These are phyloP conservation scores for Neopelma chrysocephalum DNA, from an alignment of 2,797 vertebrate genomes.

Conservation along the genomic window DNA sequence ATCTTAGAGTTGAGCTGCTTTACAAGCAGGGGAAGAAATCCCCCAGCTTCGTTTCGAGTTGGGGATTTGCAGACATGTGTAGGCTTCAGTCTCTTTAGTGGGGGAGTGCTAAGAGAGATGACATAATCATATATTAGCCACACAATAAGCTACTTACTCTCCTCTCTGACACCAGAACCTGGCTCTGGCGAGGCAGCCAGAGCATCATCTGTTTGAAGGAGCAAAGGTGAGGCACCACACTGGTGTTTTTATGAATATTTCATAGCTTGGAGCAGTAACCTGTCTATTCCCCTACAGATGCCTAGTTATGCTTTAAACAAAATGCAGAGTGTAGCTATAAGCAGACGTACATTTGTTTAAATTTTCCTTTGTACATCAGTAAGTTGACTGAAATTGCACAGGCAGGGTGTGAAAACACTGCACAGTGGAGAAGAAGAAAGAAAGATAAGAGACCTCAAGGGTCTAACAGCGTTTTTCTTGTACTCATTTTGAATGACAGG, in stretches of 20 bases:
- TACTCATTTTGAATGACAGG: background rate
- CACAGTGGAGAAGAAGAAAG: background rate
- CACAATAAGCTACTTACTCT: slow-evolving; percentile 37
- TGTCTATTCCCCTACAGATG: slow-evolving; percentile 8
- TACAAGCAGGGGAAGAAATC: background rate
- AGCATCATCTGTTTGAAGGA: background rate
- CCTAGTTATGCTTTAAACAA: slow-evolving; percentile 15
- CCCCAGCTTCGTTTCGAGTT: background rate
- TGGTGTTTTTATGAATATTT: slow-evolving; percentile 61
- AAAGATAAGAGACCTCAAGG: background rate
- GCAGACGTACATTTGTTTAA: background rate
- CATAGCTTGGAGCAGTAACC: slow-evolving; percentile 33
- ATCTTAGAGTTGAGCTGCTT: background rate
- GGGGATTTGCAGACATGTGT: background rate
- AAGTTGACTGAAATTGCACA: background rate
- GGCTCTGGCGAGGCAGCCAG: slow-evolving; percentile 24
- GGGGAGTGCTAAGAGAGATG: background rate
- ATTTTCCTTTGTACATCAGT: background rate
- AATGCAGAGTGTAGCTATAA: background rate
- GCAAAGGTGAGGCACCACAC: slow-evolving; percentile 8
- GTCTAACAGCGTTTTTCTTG: background rate
- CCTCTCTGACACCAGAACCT: background rate
- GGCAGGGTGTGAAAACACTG: background rate
- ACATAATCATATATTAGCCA: slow-evolving; percentile 31
- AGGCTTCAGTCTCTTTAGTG: background rate